Evolutionary conservation across 1,140 invertebrate genomes (phyloP).

Genomic region (Bombus superbus): DNA sequence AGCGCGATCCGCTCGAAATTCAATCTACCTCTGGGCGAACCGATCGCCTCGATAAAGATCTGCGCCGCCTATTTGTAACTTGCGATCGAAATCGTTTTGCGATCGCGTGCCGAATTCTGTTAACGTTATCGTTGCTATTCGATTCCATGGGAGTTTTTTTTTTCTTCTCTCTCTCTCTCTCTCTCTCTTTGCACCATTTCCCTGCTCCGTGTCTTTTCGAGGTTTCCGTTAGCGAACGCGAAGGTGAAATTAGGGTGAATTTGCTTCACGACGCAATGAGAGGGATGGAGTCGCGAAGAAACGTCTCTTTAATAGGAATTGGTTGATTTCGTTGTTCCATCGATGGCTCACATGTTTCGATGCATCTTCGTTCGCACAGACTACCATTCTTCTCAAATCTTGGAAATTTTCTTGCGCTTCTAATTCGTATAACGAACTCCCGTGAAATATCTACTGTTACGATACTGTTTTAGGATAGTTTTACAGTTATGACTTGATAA

Average conservation of each 20-base stretch:
- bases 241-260: background rate
- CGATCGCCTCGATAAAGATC: slow-evolving; percentile 63
- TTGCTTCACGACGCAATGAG: background rate
- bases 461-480: background rate
- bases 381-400: background rate
- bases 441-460: too few relatives aligned
- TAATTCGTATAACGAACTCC: background rate
- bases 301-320: too few relatives aligned
- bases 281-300: background rate
- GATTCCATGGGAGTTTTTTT: background rate
- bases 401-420: background rate
- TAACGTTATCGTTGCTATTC: slow-evolving; percentile 16
- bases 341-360: too few relatives aligned
- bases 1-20: slow-evolving; percentile 57
- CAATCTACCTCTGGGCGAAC: slow-evolving; percentile 55
- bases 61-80: slow-evolving; percentile 44
- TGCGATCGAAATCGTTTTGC: slow-evolving; percentile 51
- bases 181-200: background rate
- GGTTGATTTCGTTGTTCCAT: too few relatives aligned
- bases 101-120: slow-evolving; percentile 20
- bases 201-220: background rate
- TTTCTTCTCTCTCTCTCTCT: too few relatives aligned
- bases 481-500: background rate
- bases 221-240: background rate
- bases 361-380: background rate